Evolutionary conservation across 2,888 invertebrate species (phyloP).

Genomic region (Stictocephala bisonia): DNA sequence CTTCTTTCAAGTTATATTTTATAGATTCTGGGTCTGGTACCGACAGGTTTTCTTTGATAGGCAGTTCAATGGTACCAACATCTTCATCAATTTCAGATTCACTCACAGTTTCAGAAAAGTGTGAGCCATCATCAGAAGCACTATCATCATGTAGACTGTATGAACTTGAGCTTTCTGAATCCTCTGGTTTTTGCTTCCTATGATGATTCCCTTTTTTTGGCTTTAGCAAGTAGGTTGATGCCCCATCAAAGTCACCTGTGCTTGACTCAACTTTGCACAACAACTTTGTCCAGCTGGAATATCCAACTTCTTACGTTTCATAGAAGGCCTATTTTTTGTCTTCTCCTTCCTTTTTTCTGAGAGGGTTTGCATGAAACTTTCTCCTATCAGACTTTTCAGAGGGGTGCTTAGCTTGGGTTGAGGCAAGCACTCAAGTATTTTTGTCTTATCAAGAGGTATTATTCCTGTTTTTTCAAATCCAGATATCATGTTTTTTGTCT

Average conservation of each 20-base stretch:
- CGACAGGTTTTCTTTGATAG: conserved; percentile 10
- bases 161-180: conserved; percentile 9
- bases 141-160: not conserved
- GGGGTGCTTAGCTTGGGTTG: not conserved
- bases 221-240: too few species aligned
- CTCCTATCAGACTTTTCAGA: conserved; percentile 16
- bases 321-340: too few species aligned
- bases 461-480: conserved; percentile 14
- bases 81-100: conserved; percentile 22
- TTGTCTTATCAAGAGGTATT: conserved; percentile 4
- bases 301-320: conserved; percentile 11
- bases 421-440: conserved; percentile 14
- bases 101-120: conserved; percentile 7
- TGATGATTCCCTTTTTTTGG: not conserved
- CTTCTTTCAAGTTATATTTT: conserved; percentile 19
- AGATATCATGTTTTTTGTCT: conserved; percentile 11
- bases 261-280: conserved; percentile 7
- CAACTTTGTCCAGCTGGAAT: conserved; percentile 15
- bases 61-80: not conserved
- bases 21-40: conserved; percentile 16
- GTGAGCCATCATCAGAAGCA: conserved; percentile 26
- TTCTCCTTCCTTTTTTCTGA: conserved; percentile 10
- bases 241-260: too few species aligned
- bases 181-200: conserved; percentile 2
- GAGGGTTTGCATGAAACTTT: conserved; percentile 17